These are phyloP conservation scores for Cyclina sinensis DNA, from an alignment of 1,140 invertebrate genomes.

Conservation along the genomic window DNA sequence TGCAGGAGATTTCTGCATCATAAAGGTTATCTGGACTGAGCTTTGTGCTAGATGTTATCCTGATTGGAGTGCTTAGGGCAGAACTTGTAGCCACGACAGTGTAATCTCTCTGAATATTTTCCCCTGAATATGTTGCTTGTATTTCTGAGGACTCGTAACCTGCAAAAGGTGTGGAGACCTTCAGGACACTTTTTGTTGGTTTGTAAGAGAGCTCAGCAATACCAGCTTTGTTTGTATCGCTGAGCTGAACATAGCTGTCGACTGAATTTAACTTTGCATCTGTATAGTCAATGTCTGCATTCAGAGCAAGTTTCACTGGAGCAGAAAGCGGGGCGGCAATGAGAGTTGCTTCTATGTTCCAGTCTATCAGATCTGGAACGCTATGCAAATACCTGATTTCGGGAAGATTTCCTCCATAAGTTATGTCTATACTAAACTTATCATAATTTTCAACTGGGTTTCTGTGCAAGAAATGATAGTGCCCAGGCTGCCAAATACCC, in stretches of 20 bases:
- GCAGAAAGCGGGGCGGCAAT: not conserved
- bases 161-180: slow-evolving; percentile 9
- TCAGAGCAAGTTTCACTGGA: not conserved
- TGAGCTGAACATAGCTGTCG: not conserved
- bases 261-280: not conserved
- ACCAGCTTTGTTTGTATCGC: not conserved
- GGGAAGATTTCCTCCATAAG: slow-evolving; percentile 15
- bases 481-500: not conserved
- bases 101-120: not conserved
- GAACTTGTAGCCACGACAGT: not conserved
- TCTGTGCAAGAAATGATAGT: not conserved
- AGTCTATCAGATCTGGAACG: not conserved
- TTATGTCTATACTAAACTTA: not conserved
- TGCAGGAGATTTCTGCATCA: not conserved
- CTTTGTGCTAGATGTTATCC: not conserved
- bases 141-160: slow-evolving; percentile 18
- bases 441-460: slow-evolving; percentile 52
- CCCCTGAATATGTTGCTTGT: not conserved
- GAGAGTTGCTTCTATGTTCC: not conserved
- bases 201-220: not conserved
- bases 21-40: not conserved
- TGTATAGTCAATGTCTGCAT: not conserved
- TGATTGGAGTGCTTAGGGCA: not conserved
- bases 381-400: not conserved
- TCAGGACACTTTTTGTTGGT: not conserved